Evolutionary conservation across 2,888 invertebrate genomes (phyloP), one percentile per base, ranked within the genome.

Genomic region (Dryococelus australis): DNA sequence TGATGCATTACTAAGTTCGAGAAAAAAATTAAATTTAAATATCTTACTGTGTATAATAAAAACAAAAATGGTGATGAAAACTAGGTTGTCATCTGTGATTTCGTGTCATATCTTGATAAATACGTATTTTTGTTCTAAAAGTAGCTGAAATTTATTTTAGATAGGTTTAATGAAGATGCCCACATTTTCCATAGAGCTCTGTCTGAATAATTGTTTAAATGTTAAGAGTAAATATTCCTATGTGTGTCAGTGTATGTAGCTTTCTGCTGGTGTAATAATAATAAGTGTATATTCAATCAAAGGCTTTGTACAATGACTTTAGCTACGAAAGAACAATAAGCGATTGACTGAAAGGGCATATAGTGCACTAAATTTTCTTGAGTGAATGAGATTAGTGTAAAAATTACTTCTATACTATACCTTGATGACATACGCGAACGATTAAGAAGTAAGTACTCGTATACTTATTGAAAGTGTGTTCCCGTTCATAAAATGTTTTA

Each of bases 21-120:
- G 2, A 65, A 51, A 51, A n/a, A 65, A 16, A 65, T 65, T 24
- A 5, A 65, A 24, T 47, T 47, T 47, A 10, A 24, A 65, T 4
- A 65, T 65, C 24, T 0, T 20, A n/a, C 8, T 65, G n/a, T 24
- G 24, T 65, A n/a, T 65, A 12, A 20, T 16, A 20, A 35, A 35
- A 35, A 35, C n/a, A 65, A 65, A 65, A 8, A 65, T 24, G 65
- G 6, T 65, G 65, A 24, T n/a, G 65, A 65, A 65, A 65, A 65
- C 65, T 65, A 65, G n/a, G 65, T 65, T 65, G 65, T n/a, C 65
- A 24, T 65, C 65, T 65, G 65, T 65, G 65, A 65, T 65, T 65
- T 65, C 65, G 65, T 65, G 65, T 65, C 65, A 65, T 65, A 65
- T 65, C 65, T 65, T 65, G n/a, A 65, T 65, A 65, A 4, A 65